phyloP scores from a whole-genome alignment of 2,888 invertebrate genomes.

The Apodemia duryi region DNA sequence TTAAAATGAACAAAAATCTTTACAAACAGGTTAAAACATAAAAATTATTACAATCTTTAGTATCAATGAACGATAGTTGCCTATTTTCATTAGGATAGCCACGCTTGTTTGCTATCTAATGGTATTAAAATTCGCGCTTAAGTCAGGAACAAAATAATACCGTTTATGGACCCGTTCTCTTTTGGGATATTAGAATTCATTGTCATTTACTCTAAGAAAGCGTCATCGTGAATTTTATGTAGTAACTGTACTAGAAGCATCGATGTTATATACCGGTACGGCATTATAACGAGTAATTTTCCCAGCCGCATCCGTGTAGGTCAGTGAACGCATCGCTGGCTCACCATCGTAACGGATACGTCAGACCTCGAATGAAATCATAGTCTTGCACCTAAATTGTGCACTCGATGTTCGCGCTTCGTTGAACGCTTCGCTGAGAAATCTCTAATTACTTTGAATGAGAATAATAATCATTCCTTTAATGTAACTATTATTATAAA shows the following conservation, averaged over 20 bases:
- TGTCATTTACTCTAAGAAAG: neutral
- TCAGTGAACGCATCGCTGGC: slow-evolving; percentile 43
- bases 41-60: too few relatives aligned
- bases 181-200: neutral
- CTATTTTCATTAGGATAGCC: too few relatives aligned
- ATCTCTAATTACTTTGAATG: neutral
- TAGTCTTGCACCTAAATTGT: slow-evolving; percentile 4
- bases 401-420: neutral
- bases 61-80: too few relatives aligned
- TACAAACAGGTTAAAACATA: too few relatives aligned
- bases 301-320: slow-evolving; percentile 45
- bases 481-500: too few relatives aligned
- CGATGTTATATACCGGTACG: slow-evolving; percentile 18
- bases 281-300: slow-evolving; percentile 39
- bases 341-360: slow-evolving; percentile 22
- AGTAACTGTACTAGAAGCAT: slow-evolving; percentile 14
- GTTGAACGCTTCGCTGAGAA: too few relatives aligned
- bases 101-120: too few relatives aligned
- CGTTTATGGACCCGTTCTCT: neutral
- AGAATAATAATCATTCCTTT: too few relatives aligned
- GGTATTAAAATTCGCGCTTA: too few relatives aligned
- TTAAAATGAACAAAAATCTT: too few relatives aligned
- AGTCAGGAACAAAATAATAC: too few relatives aligned
- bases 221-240: slow-evolving; percentile 14
- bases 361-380: slow-evolving; percentile 16